A percentile compares a stretch with the other conserved stretches of the same genome.
These are phyloP conservation scores for Apotomis turbidana DNA, from an alignment of 2,888 invertebrate species.

Conservation along the genomic window DNA sequence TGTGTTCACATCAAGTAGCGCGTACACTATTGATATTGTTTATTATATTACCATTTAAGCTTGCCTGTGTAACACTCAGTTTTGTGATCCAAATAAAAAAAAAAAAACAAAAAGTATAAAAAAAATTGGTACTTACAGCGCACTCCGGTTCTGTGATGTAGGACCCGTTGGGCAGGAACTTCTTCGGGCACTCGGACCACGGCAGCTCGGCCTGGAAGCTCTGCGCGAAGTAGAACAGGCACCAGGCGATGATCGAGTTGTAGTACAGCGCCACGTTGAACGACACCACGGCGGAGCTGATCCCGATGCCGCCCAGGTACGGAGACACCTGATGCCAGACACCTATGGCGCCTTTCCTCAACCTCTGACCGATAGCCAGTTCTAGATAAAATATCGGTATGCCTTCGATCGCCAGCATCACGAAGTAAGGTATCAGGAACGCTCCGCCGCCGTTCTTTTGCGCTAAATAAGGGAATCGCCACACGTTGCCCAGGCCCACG, in stretches of 20 bases:
- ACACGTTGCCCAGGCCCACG: constrained; percentile 96
- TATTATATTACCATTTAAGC: too few relatives aligned
- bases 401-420: constrained; percentile 97
- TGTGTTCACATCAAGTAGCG: too few relatives aligned
- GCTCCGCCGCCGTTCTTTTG: constrained; percentile 98
- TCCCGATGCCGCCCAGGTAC: constrained; percentile 94
- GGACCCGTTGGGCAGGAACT: constrained; percentile 90
- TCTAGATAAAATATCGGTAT: constrained; percentile 98
- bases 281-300: constrained; percentile 97
- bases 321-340: constrained; percentile 98
- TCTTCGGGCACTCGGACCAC: constrained; percentile 95
- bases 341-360: constrained; percentile 96
- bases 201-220: constrained; percentile 96
- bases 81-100: too few relatives aligned
- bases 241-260: constrained; percentile 99
- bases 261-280: constrained; percentile 98
- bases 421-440: constrained; percentile 98
- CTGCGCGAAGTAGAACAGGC: constrained; percentile 96
- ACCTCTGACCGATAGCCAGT: constrained; percentile 95
- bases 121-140: constrained; percentile 86
- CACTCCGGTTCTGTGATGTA: constrained; percentile 92
- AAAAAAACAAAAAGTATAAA: too few relatives aligned
- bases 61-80: too few relatives aligned
- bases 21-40: too few relatives aligned
- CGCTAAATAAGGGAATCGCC: constrained; percentile 97